Evolutionary conservation across 2,888 invertebrate species (phyloP), one percentile per base, ranked within the genome.

Genomic region (Drosophila neutralis): DNA sequence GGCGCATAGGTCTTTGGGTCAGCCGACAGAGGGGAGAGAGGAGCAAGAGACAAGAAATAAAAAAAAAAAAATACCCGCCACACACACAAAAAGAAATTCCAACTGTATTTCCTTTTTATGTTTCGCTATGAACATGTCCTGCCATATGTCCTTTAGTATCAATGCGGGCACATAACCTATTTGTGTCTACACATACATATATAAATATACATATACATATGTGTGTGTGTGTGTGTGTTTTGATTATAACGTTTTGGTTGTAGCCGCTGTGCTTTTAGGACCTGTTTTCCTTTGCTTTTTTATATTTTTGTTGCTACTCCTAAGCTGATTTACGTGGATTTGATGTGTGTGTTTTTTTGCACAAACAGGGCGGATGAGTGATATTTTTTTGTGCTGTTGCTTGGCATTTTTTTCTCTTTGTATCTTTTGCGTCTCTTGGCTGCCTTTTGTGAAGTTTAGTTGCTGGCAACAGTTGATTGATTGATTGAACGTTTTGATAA

Each of bases 391-490:
- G 31, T 53, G 21, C 24, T 69, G 65, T 33, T 52, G 48, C 54
- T 40, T 56, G 45, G 42, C 18, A n/a, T 67, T 60, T 57, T 57
- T 29, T 51, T 56, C 38, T 13, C 60, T 33, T 48, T 53, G 11
- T 35, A 45, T 15, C 15, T 24, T 21, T 33, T 51, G 38, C n/a
- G 27, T 27, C 48, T 69, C 54, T 66, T 71, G 62, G 31, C 58
- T 69, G 79, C 35, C 69, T 77, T 79, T 81, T 81, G 73, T 81
- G 21, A 64, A 78, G 78, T 77, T 81, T 70, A 68, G 78, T 89
- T 83, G 73, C 83, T 70, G 87, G 87, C 89, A 89, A 89, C 89
- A 81, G 89, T 88, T 84, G 83, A 84, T 88, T 84, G 83, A 84
- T 88, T 85, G 85, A 85, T 89, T 78, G 89, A 82, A 80, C 89